Evolutionary conservation across 2,888 invertebrate genomes (phyloP).

Genomic region (Nymphalis urticae): DNA sequence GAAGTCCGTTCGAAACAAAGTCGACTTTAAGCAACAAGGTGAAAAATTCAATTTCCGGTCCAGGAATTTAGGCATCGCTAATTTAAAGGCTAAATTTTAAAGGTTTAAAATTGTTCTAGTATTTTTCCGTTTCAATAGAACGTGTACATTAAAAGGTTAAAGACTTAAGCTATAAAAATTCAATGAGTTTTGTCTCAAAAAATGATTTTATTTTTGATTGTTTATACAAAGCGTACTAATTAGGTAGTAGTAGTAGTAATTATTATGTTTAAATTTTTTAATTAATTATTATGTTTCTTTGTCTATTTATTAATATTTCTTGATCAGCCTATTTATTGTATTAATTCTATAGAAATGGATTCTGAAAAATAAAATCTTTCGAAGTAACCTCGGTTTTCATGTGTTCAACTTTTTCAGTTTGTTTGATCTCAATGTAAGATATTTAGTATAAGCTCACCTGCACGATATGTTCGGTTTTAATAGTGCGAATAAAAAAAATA

Average conservation of each 20-base stretch:
- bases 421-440: slow-evolving; percentile 9
- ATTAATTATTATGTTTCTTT: no score
- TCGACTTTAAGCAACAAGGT: slow-evolving; percentile 40
- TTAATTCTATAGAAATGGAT: not conserved
- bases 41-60: slow-evolving; percentile 65
- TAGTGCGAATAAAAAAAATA: not conserved
- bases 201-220: no score
- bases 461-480: slow-evolving; percentile 1
- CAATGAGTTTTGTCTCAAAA: no score
- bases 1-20: slow-evolving; percentile 56
- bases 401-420: slow-evolving; percentile 43
- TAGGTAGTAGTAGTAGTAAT: no score
- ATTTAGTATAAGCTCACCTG: not conserved
- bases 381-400: slow-evolving; percentile 41
- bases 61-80: slow-evolving; percentile 59
- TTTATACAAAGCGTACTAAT: no score
- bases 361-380: not conserved
- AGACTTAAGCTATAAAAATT: no score
- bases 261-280: no score
- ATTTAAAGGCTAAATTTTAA: slow-evolving; percentile 69
- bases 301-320: no score
- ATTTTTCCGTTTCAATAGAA: not conserved
- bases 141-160: not conserved
- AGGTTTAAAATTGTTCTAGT: not conserved
- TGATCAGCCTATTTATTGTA: no score